Base-by-base conservation (phyloP, 2,888 invertebrate species). In the Napeogenes inachia region DNA sequence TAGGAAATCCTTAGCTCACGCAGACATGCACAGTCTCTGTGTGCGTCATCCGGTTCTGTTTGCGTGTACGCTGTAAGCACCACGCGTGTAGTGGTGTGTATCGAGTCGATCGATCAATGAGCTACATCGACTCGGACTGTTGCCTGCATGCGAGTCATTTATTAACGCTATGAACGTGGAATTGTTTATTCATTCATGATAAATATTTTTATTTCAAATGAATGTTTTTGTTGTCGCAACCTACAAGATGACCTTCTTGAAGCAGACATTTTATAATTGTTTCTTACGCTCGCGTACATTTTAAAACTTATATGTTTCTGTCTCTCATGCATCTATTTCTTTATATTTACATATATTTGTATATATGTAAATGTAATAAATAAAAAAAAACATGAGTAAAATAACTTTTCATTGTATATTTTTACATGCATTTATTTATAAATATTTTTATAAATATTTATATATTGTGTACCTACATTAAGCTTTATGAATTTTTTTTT, bases 141-240 rank as follows among this genome's bases (percentile, higher is more conserved):
- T 21, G 21, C 21, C 83, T 88, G 88, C 89, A 87, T 89, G 87
- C 88, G 85, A 89, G 85, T 89, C 89, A 90, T 90, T 90, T 89
- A 90, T 90, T 89, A 87, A 89, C 87, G 86, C 85, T 88, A 89
- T 87, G 88, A 87, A 87, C 89, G 87, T 86, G 84, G 85, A 89
- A 88, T 89, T 89, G 88, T 87, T 88, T 87, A 87, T 89, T 89
- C 90, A 89, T 90, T 90, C 89, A 89, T 85, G 80, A 85, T 84
- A 79, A 83, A 87, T 87, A 88, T 80, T 87, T 85, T 85, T 84
- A 84, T 87, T 82, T 81, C 71, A 82, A 84, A 84, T 78, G 71
- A 74, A 80, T 73, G 76, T 81, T 83, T 82, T 81, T 80, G 75
- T 78, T 78, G 75, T 75, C 73, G 73, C 75, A 75, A 76, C 75